These are phyloP conservation scores for Aphrophora alni DNA, from an alignment of 2,888 invertebrate species.

Conservation along the genomic window DNA sequence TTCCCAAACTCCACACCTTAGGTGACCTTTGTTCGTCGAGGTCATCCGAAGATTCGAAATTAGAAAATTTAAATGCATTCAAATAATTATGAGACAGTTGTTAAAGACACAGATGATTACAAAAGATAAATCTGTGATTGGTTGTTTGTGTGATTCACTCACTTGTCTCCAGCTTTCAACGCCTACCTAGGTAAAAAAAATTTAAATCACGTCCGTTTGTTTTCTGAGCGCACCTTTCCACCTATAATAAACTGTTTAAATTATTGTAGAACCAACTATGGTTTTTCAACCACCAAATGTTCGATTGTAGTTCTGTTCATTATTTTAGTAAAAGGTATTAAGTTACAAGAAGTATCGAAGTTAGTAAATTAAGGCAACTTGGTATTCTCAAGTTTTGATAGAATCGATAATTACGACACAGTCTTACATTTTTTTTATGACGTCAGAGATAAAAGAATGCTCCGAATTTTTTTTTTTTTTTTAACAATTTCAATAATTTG, in stretches of 20 bases:
- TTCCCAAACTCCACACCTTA: neutral
- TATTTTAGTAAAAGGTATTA: no score
- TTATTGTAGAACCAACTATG: neutral
- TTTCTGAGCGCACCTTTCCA: neutral
- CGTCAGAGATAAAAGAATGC: no score
- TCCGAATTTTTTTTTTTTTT: no score
- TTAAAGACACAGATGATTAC: neutral
- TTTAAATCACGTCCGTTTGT: neutral
- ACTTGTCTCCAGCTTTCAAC: neutral
- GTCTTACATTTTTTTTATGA: no score
- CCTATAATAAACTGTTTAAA: neutral
- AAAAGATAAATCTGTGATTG: slow-evolving; percentile 1
- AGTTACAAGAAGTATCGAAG: no score
- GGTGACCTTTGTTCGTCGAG: neutral
- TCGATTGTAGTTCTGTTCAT: no score
- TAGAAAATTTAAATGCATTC: neutral
- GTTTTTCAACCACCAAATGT: no score
- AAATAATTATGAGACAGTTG: neutral
- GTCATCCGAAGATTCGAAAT: neutral
- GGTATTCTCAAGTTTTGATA: no score
- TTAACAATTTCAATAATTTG: no score
- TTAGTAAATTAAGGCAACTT: no score
- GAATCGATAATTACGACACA: no score
- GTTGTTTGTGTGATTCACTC: neutral
- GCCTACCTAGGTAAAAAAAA: neutral